phyloP scores from a whole-genome alignment of 2,888 invertebrate species.

The Himalopsyche anomala region DNA sequence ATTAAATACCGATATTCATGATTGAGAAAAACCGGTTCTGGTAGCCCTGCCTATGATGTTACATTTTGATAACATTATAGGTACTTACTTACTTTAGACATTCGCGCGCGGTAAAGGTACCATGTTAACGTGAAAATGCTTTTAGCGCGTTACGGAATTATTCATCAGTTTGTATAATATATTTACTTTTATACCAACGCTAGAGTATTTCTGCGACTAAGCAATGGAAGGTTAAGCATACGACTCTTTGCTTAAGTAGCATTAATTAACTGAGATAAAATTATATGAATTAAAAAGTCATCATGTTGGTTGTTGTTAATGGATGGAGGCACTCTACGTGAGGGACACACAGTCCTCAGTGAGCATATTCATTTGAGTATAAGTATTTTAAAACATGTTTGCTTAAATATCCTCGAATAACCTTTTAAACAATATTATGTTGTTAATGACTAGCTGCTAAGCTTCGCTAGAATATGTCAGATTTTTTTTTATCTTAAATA shows the following conservation, averaged over 20 bases:
- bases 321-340: no score
- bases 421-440: no score
- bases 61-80: slow-evolving; percentile 34
- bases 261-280: slow-evolving; percentile 30
- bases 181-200: slow-evolving; percentile 57
- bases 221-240: slow-evolving; percentile 10
- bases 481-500: no score
- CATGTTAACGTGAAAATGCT: slow-evolving; percentile 59
- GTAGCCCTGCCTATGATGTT: neutral
- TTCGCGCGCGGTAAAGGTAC: slow-evolving; percentile 51
- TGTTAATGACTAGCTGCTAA: no score
- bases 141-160: slow-evolving; percentile 58
- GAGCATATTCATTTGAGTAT: no score
- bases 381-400: no score
- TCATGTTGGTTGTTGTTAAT: neutral
- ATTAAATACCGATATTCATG: no score
- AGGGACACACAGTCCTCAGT: no score
- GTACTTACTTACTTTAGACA: slow-evolving; percentile 52
- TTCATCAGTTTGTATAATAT: slow-evolving; percentile 56
- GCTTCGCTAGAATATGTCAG: no score
- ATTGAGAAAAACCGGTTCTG: no score
- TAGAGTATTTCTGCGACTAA: slow-evolving; percentile 31
- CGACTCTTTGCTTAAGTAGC: slow-evolving; percentile 15
- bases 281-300: slow-evolving; percentile 20
- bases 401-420: no score